Base-by-base conservation (phyloP, 2,797 vertebrate species). In the Lacerta bilineata region DNA sequence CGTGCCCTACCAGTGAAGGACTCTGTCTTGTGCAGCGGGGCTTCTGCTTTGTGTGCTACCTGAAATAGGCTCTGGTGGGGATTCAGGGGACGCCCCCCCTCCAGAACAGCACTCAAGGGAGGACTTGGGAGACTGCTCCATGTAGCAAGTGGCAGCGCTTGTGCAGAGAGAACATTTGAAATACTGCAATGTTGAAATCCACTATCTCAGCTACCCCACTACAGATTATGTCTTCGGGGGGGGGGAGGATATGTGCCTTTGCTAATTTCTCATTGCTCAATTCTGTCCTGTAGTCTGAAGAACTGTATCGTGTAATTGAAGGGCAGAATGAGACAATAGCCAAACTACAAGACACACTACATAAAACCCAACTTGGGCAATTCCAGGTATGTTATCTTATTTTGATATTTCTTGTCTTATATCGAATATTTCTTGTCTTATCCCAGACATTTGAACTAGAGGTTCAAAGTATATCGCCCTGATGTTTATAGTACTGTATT, bases 261-360 rank as follows among this genome's bases (percentile, higher is more conserved):
- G 6, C 69, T 85, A 7, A 81, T 68, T 75, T 85, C n/a, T 43
- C 72, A 39, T 75, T 84, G 82, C 6, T 36, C 23, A 59, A 61
- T 88, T 1, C 25, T 92, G 0, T 93, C 36, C 50, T 25, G 0
- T 84, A 99, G 98, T 96, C 97, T 27, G 96, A 97, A 90, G 98
- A 99, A 91, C 95, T 99, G 72, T 97, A 97, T 90, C 95, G 74
- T 59, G 97, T 98, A 84, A 97, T 98, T 0, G 97, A 98, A 80
- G 97, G 98, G 76, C 98, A 99, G 95, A 98, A 98, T 8, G 96
- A 97, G 92, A 98, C 97, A 69, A 93, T 99, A 94, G 94, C 95
- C 90, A 98, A 98, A 89, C 97, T 99, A 71, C 98, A 95, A 93
- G 97, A 98, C 33, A 96, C 97, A 92, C 92, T 98, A 72, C 96